Evolutionary conservation across 2,797 vertebrate species (phyloP), one percentile per base, ranked within the genome.

Genomic region (Sebastes trivittatus): DNA sequence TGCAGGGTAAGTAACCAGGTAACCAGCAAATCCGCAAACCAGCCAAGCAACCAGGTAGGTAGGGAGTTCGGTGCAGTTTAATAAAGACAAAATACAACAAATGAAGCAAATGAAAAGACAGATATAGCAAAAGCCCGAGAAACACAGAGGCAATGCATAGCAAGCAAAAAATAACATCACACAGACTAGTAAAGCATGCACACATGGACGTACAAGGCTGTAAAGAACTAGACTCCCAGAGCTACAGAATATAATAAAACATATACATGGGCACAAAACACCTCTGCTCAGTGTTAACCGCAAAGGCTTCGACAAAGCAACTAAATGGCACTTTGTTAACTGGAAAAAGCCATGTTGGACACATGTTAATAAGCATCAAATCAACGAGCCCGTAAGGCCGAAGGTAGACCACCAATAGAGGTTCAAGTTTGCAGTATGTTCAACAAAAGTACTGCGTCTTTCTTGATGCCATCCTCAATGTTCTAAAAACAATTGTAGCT

Each of bases 71-170:
- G 65, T 85, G 89, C 89, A 72, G 85, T 92, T 94, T 90, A 93
- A 94, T 87, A 87, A 87, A 93, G 85, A 95, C 90, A 95, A 94
- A 93, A 95, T 78, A 92, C 84, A 94, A 94, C 88, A 93, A 92
- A 94, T 93, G 88, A 91, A 94, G 92, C 94, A 94, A 94, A 94
- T 93, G 86, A 94, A 93, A 88, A 93, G 83, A 94, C 89, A 73
- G 29, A 88, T 77, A 84, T 29, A 92, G 93, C 93, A 86, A 84
- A 81, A 77, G 88, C 78, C 81, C 59, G 66, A 63, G 63, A 88
- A 88, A 86, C 83, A 86, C 67, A 81, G 23, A 77, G 23, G 9
- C 82, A 87, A 88, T 27, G 87, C 82, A 76, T 3, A 83, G 88
- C 87, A 90, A 87, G 88, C 90, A 90, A 90, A 92, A 92, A 22